These are phyloP conservation scores for Poeciliopsis presidionis DNA, from an alignment of 2,797 vertebrate species.

Conservation along the genomic window DNA sequence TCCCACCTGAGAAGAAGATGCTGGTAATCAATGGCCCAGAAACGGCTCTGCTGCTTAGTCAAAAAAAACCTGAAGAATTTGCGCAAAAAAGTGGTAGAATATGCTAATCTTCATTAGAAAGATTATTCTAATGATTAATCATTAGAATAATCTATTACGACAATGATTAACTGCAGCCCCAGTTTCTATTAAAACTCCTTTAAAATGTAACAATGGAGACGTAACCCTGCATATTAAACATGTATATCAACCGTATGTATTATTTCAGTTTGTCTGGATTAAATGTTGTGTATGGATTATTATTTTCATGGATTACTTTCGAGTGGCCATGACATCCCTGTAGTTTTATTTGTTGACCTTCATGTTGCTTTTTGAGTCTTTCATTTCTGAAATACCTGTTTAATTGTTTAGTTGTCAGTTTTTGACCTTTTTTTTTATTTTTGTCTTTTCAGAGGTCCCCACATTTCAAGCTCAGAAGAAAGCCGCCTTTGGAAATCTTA, in stretches of 20 bases:
- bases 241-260: neutral
- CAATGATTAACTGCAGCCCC: neutral
- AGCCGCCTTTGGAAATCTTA: slow-evolving; percentile 86
- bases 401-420: neutral
- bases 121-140: too few species aligned
- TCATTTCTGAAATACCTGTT: neutral
- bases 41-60: neutral
- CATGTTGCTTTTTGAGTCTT: neutral
- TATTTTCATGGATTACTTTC: neutral
- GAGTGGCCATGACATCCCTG: neutral
- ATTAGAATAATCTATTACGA: too few species aligned
- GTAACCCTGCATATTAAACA: neutral
- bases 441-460: slow-evolving; percentile 77
- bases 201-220: neutral
- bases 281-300: neutral
- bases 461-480: slow-evolving; percentile 85
- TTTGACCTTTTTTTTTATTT: neutral
- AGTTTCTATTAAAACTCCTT: neutral
- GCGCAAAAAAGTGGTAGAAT: too few species aligned
- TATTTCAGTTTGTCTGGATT: neutral
- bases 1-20: neutral
- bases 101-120: too few species aligned
- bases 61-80: too few species aligned
- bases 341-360: neutral
- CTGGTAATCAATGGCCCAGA: neutral